A percentile compares a stretch with the other conserved stretches of the same genome.
Evolutionary conservation across 2,113 vertebrate genomes (phyloP).

Genomic region (Labrus mixtus): DNA sequence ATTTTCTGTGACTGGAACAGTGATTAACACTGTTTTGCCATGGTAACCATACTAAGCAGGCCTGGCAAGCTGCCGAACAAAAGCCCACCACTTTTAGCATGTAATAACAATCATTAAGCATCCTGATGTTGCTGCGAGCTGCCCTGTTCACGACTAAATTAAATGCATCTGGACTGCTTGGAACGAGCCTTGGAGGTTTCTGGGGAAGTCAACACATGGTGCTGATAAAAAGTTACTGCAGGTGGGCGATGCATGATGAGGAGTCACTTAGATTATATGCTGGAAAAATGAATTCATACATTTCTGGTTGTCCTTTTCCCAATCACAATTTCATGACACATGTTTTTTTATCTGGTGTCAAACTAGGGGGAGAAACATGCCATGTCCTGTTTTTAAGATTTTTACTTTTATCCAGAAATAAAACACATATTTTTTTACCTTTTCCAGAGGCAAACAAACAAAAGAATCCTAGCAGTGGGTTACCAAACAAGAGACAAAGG

Average conservation of each 20-base stretch:
- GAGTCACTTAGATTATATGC: background rate
- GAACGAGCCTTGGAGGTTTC: slow-evolving; percentile 38
- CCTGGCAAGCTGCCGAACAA: slow-evolving; percentile 57
- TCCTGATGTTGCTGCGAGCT: slow-evolving; percentile 50
- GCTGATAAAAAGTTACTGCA: slow-evolving; percentile 50
- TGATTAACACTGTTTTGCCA: slow-evolving; percentile 69
- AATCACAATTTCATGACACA: background rate
- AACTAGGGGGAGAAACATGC: background rate
- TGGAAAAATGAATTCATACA: background rate
- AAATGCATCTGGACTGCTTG: slow-evolving; percentile 63
- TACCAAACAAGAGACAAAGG: slow-evolving; percentile 49
- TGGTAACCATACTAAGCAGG: slow-evolving; percentile 68
- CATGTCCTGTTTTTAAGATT: no score
- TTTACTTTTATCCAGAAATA: no score
- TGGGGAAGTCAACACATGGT: slow-evolving; percentile 46
- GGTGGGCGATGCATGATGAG: slow-evolving; percentile 32
- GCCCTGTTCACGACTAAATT: slow-evolving; percentile 60
- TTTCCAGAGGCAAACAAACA: slow-evolving; percentile 18
- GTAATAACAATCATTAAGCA: slow-evolving; percentile 73
- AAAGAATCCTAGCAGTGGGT: slow-evolving; percentile 15
- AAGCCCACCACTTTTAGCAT: slow-evolving; percentile 55
- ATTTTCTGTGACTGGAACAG: slow-evolving; percentile 65
- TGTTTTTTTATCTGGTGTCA: background rate
- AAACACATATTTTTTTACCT: background rate
- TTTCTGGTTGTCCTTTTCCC: background rate